These are phyloP conservation scores for Harpalus rubripes DNA, from an alignment of 2,888 invertebrate genomes.

Conservation along the genomic window DNA sequence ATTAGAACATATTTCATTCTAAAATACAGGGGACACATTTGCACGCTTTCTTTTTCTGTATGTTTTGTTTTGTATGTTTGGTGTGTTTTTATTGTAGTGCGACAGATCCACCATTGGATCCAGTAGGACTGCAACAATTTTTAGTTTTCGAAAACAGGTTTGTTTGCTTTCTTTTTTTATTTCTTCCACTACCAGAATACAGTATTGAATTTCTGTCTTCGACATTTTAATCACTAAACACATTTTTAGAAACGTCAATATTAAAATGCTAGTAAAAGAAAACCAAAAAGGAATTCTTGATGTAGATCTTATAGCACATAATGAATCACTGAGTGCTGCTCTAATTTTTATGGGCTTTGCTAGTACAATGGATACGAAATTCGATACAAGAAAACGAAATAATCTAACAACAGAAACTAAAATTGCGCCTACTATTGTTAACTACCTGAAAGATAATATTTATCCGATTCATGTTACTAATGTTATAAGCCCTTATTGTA, in stretches of 20 bases:
- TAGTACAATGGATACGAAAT: neutral
- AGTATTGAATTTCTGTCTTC: neutral
- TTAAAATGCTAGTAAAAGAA: slow-evolving; percentile 73
- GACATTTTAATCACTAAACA: neutral
- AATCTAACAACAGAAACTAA: slow-evolving; percentile 2
- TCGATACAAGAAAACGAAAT: slow-evolving; percentile 12
- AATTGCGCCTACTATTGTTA: slow-evolving; percentile 67
- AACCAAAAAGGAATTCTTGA: slow-evolving; percentile 71
- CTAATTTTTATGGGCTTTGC: slow-evolving; percentile 70
- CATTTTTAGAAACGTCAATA: slow-evolving; percentile 69
- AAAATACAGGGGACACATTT: neutral
- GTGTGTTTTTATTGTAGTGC: slow-evolving; percentile 70
- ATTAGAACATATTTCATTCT: neutral
- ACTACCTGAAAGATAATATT: slow-evolving; percentile 75
- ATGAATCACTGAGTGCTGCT: slow-evolving; percentile 58
- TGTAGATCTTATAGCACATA: slow-evolving; percentile 76
- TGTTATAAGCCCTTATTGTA: slow-evolving; percentile 82
- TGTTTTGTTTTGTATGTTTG: slow-evolving; percentile 26
- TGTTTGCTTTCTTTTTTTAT: slow-evolving; percentile 33
- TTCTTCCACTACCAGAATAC: neutral
- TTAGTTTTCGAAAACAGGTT: slow-evolving; percentile 51
- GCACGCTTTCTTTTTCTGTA: slow-evolving; percentile 10
- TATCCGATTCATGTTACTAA: slow-evolving; percentile 81
- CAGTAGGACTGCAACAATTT: slow-evolving; percentile 68
- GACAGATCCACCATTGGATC: slow-evolving; percentile 71